Conservation (phyloP, 2,113 vertebrate genomes). For the Petrocephalus microphthalmus region DNA sequence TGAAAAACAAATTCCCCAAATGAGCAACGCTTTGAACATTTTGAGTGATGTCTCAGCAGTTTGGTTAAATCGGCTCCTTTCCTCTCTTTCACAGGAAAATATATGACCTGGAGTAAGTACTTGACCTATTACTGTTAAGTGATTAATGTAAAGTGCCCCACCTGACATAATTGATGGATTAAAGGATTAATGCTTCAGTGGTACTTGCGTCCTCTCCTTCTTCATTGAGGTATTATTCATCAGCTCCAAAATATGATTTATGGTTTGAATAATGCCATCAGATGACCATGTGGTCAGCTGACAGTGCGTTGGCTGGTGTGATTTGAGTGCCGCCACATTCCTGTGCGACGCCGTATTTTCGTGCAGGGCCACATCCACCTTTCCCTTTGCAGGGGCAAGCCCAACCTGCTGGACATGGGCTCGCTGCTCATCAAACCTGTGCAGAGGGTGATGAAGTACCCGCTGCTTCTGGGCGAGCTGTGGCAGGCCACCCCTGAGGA, state of each 20-base stretch:
- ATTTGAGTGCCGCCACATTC: neutral
- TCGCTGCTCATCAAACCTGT: slow-evolving; percentile 93
- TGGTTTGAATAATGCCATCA: neutral
- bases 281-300: neutral
- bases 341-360: neutral
- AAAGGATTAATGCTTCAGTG: neutral
- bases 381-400: slow-evolving; percentile 70
- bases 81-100: slow-evolving; percentile 71
- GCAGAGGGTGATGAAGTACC: slow-evolving; percentile 95
- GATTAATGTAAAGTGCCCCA: neutral
- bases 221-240: neutral
- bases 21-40: neutral
- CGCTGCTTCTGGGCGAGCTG: slow-evolving; percentile 78
- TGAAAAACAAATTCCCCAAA: neutral
- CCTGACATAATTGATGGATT: neutral
- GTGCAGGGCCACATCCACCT: neutral
- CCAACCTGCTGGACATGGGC: slow-evolving; percentile 85
- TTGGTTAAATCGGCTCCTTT: slow-evolving; percentile 19
- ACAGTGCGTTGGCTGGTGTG: neutral
- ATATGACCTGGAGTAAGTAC: slow-evolving; percentile 88
- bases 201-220: neutral
- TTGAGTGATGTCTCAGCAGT: neutral
- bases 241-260: neutral
- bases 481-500: slow-evolving; percentile 79
- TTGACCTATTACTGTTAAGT: neutral